phyloP scores from a whole-genome alignment of 2,888 invertebrate genomes.

The Busseola fusca region DNA sequence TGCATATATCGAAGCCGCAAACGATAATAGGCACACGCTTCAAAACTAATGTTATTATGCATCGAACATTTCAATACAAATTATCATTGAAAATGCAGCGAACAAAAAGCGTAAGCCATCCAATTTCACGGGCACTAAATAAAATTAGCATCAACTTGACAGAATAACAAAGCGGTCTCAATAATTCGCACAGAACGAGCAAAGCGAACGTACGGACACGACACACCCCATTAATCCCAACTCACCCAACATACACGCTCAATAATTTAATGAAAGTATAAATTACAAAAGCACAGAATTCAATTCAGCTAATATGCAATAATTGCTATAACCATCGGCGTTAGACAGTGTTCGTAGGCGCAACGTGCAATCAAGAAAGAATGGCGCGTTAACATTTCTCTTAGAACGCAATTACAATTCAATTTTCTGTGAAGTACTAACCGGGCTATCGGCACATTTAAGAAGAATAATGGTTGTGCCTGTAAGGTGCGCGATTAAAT shows the following conservation, averaged over 20 bases:
- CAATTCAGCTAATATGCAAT: slow-evolving; percentile 84
- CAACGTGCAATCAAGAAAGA: slow-evolving; percentile 77
- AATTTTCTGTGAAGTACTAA: slow-evolving; percentile 80
- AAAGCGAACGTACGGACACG: slow-evolving; percentile 71
- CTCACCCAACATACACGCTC: slow-evolving; percentile 70
- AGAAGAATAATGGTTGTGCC: slow-evolving; percentile 64
- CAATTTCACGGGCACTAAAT: slow-evolving; percentile 87
- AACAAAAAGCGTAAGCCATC: slow-evolving; percentile 77
- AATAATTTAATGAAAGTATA: slow-evolving; percentile 79
- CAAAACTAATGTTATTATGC: slow-evolving; percentile 69
- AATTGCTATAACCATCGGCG: slow-evolving; percentile 73
- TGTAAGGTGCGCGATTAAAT: slow-evolving; percentile 71
- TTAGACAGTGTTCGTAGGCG: slow-evolving; percentile 66
- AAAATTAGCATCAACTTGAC: slow-evolving; percentile 85
- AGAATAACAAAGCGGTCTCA: slow-evolving; percentile 85
- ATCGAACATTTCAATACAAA: slow-evolving; percentile 80
- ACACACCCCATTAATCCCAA: slow-evolving; percentile 78
- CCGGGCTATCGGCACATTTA: slow-evolving; percentile 64
- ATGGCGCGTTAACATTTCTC: slow-evolving; percentile 79
- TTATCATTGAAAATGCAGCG: slow-evolving; percentile 70
- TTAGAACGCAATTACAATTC: slow-evolving; percentile 83
- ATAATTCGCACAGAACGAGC: slow-evolving; percentile 85
- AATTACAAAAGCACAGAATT: slow-evolving; percentile 69
- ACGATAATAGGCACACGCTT: slow-evolving; percentile 66
- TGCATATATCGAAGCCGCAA: slow-evolving; percentile 62